Percentiles rank a stretch among this genome's conserved stretches.
Conservation (phyloP, 2,113 vertebrate genomes). For the Tachuris rubrigastra region DNA sequence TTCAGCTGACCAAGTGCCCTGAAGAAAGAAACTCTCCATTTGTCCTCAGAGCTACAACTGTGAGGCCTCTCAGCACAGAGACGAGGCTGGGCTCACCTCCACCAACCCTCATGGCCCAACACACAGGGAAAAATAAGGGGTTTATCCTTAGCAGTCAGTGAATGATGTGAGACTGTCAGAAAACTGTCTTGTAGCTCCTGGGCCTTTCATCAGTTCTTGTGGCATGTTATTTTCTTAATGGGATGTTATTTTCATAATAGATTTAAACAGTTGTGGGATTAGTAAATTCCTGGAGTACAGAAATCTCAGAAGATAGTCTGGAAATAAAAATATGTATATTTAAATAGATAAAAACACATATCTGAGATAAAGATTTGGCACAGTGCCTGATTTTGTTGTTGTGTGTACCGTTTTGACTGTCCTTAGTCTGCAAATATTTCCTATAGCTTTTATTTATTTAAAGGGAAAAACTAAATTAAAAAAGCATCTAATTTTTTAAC, state of each 20-base stretch:
- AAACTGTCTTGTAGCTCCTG: not conserved
- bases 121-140: not conserved
- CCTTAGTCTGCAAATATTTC: not conserved
- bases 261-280: conserved; percentile 17
- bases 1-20: not conserved
- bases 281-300: not conserved
- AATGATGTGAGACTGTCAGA: not conserved
- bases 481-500: not conserved
- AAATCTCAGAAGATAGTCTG: not conserved
- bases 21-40: not conserved
- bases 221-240: conserved; percentile 21
- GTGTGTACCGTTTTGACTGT: not conserved
- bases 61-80: not conserved
- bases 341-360: not conserved
- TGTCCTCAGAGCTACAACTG: rapidly evolving
- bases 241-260: conserved; percentile 33
- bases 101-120: not conserved
- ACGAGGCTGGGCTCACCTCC: not conserved
- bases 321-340: not conserved
- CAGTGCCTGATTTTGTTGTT: not conserved
- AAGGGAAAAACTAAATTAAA: not conserved
- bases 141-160: not conserved
- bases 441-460: not conserved
- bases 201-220: not conserved
- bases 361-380: not conserved